Evolutionary conservation across 2,888 invertebrate species (phyloP), one percentile per base, ranked within the genome.

Genomic region (Neoaliturus tenellus): DNA sequence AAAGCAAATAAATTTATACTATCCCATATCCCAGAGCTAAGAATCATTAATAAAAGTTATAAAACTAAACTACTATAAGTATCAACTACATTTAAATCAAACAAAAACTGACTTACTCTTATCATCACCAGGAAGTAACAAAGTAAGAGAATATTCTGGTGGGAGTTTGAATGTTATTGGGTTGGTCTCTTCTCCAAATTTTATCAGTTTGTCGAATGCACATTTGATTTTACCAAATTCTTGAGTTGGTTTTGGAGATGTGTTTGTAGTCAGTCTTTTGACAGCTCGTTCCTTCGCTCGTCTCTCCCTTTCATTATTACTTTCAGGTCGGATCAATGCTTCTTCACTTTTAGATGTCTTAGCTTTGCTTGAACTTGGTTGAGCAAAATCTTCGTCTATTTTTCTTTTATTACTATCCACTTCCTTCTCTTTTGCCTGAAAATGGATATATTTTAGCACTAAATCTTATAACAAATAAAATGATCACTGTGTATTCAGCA

Each of bases 81-180:
- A n/a, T n/a, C n/a, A n/a, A 14, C 10, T 44, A 44, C 44, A 44
- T 44, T 44, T 44, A 44, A 44, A 44, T 44, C 10, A 44, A 44
- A 44, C 10, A 44, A 44, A 44, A 44, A n/a, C n/a, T n/a, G 75
- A 39, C 81, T 90, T 91, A 93, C 95, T 93, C 92, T 95, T 96
- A 87, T 96, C 96, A 83, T 95, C 95, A 1, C 97, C 97, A 0
- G 97, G 97, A 89, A 97, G 96, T 80, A 94, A 92, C 85, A 94
- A 94, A 31, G 95, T 95, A 87, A 96, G 91, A 86, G 93, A 93
- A 91, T 98, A 93, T 88, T 97, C 96, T 73, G 94, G 91, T 0
- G 98, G 98, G 88, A 98, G 91, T 88, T 96, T 95, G 90, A 98
- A 98, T 91, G 98, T 97, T 87, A 93, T 94, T 0, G 98, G 98